Conservation (phyloP, 2,797 vertebrate genomes). For the Semaprochilodus insignis region DNA sequence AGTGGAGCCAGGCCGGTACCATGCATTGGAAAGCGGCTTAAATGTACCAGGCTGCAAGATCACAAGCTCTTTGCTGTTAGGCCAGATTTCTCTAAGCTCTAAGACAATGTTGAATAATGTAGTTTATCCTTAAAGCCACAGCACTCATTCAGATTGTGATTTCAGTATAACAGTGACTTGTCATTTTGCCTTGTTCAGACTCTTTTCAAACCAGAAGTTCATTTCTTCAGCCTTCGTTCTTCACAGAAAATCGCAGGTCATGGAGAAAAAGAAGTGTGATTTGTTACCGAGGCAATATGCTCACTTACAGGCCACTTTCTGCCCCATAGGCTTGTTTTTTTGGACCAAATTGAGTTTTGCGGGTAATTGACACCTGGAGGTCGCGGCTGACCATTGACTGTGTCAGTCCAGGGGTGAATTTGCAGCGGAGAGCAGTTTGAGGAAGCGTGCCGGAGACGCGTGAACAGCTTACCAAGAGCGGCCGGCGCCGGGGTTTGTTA, state of each 20-base stretch:
- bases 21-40: too few species aligned
- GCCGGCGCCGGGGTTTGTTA: conserved; percentile 45
- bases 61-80: too few species aligned
- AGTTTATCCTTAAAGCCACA: too few species aligned
- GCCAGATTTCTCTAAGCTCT: too few species aligned
- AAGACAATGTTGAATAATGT: too few species aligned
- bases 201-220: not conserved
- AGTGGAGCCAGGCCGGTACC: too few species aligned
- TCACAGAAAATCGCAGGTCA: not conserved
- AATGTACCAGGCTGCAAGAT: too few species aligned
- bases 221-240: not conserved
- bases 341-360: conserved; percentile 8
- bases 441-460: conserved; percentile 54
- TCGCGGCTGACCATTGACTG: conserved; percentile 55
- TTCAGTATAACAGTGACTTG: too few species aligned
- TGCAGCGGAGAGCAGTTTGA: conserved; percentile 39
- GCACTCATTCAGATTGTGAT: too few species aligned
- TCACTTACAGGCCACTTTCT: not conserved
- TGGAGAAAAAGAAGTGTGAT: not conserved
- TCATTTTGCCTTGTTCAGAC: too few species aligned
- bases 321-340: conserved; percentile 29
- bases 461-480: conserved; percentile 11
- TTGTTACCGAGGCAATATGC: not conserved
- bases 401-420: conserved; percentile 38
- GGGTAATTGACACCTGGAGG: conserved; percentile 20